Percentiles rank a stretch among this genome's conserved stretches.
phyloP scores from a whole-genome alignment of 2,113 vertebrate genomes.

The Colaptes auratus region DNA sequence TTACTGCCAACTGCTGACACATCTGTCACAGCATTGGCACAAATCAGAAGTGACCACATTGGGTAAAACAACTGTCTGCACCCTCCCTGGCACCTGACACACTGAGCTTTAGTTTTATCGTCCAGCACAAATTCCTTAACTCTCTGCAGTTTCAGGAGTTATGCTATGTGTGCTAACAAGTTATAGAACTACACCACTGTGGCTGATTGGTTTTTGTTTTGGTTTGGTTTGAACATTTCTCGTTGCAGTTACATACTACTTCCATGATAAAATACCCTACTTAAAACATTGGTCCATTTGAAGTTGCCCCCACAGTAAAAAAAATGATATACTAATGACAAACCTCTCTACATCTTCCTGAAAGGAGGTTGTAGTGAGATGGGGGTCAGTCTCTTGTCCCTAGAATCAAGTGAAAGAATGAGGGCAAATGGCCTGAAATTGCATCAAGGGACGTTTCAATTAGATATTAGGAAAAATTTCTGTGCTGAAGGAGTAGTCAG shows the following conservation, averaged over 20 bases:
- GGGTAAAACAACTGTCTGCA: accelerated
- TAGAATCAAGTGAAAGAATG: no score
- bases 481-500: no score
- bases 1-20: neutral
- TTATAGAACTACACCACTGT: neutral
- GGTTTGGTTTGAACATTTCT: neutral
- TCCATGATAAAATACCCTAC: neutral
- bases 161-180: neutral
- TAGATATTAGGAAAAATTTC: no score
- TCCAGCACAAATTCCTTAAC: neutral
- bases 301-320: neutral
- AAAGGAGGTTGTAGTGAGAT: no score
- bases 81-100: accelerated
- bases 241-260: neutral
- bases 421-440: no score
- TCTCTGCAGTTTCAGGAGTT: neutral
- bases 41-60: neutral
- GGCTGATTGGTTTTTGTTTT: neutral
- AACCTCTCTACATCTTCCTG: neutral
- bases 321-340: neutral
- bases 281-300: neutral
- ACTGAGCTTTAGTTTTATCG: neutral
- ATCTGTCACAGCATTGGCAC: accelerated
- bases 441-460: no score
- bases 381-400: no score